A percentile compares a stretch with the other conserved stretches of the same genome.
These are phyloP conservation scores for Numenius phaeopus DNA, from an alignment of 2,797 vertebrate genomes.

Conservation along the genomic window DNA sequence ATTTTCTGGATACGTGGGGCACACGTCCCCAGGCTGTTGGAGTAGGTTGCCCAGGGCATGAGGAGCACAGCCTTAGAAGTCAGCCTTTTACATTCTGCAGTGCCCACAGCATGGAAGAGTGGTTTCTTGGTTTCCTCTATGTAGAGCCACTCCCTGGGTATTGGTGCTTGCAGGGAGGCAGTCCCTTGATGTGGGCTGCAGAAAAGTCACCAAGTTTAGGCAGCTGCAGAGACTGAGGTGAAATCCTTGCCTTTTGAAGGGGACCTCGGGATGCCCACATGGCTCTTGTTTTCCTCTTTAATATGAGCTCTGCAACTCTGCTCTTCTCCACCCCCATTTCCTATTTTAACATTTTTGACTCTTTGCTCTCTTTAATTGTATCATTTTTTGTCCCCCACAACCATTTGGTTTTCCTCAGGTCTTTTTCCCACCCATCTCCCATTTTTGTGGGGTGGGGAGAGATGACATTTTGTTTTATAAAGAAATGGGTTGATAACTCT, in stretches of 20 bases:
- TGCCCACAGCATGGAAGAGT: neutral
- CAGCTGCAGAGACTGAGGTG: neutral
- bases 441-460: neutral
- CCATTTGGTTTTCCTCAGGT: neutral
- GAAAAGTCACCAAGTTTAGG: neutral
- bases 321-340: neutral
- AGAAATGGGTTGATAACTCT: neutral
- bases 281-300: neutral
- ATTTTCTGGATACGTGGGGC: neutral
- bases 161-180: neutral
- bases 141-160: neutral
- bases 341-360: neutral
- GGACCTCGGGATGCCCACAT: neutral
- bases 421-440: neutral
- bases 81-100: neutral
- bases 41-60: fast-evolving
- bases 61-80: neutral
- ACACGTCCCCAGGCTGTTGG: fast-evolving
- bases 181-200: neutral
- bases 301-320: neutral
- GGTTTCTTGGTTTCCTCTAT: neutral
- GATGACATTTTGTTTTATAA: neutral
- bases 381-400: neutral
- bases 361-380: neutral
- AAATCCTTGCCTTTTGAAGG: neutral